Base-by-base conservation (phyloP, 2,888 invertebrate genomes). In the Morpho helenor region DNA sequence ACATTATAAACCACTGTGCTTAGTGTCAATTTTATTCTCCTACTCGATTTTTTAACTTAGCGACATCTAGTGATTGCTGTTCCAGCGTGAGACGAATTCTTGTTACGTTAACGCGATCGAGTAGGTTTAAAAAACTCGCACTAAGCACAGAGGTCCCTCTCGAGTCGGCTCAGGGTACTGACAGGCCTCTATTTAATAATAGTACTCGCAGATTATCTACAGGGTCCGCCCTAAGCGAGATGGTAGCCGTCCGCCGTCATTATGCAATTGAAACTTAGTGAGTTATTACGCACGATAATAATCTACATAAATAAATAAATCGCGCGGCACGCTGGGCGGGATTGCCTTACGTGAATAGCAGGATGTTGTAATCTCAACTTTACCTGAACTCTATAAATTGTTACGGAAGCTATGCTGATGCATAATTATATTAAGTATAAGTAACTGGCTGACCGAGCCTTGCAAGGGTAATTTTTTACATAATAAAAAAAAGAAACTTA, bases 211-310 rank as follows among this genome's bases (percentile, higher is more conserved):
- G 88, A 88, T 88, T 84, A 88, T 87, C 88, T 82, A 74, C 69
- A 66, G 76, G 77, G 82, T 84, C 80, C 84, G 87, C 85, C 86
- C 77, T 73, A 77, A 84, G 85, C 77, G 69, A 69, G 72, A 76
- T 86, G 76, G 87, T 87, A 87, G 86, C 82, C 82, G 85, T 85
- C 85, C 72, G 82, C 84, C 82, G 75, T 87, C 86, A 89, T 90
- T 89, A 90, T 85, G 89, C 90, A 89, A 90, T 90, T 90, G 90
- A 90, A 90, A 87, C 85, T 89, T 88, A 86, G 85, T 89, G 90
- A 90, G 87, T 86, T 89, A 90, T 89, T 84, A 89, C 86, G 79
- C 83, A 84, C 80, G 86, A 87, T 89, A 84, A 87, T 86, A 85
- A 87, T 88, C 87, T 84, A 69, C 79, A 83, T 88, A 88, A 88